A percentile compares a stretch with the other conserved stretches of the same genome.
Evolutionary conservation across 2,113 vertebrate genomes (phyloP).

Genomic region (Apus apus): DNA sequence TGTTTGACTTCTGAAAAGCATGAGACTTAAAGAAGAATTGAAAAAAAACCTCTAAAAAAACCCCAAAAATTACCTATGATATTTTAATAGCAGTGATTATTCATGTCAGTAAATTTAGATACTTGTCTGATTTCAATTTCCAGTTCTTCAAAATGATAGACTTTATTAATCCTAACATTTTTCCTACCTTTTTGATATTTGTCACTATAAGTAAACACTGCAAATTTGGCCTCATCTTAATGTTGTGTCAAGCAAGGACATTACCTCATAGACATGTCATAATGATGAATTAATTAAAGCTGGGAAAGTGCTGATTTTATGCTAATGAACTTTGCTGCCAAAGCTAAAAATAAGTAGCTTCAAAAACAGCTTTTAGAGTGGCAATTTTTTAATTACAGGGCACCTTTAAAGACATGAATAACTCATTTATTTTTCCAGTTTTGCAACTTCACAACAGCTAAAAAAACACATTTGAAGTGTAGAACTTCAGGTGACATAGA

Average conservation of each 20-base stretch:
- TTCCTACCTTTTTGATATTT: neutral
- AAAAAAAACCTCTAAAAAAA: neutral
- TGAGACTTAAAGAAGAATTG: neutral
- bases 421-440: neutral
- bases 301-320: neutral
- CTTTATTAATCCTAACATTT: neutral
- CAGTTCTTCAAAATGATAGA: neutral
- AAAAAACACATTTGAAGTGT: neutral
- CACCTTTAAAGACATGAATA: neutral
- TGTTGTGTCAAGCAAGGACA: neutral
- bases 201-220: neutral
- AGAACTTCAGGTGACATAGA: neutral
- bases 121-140: neutral
- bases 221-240: neutral
- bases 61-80: neutral
- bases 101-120: neutral
- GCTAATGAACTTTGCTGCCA: neutral
- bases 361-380: neutral
- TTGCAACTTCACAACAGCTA: neutral
- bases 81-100: neutral
- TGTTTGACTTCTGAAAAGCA: neutral
- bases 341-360: conserved; percentile 35
- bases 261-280: neutral
- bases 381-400: conserved; percentile 37
- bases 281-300: conserved; percentile 30